These are phyloP conservation scores for Campopleginae sp. DNA, from an alignment of 2,888 invertebrate species.

Conservation along the genomic window DNA sequence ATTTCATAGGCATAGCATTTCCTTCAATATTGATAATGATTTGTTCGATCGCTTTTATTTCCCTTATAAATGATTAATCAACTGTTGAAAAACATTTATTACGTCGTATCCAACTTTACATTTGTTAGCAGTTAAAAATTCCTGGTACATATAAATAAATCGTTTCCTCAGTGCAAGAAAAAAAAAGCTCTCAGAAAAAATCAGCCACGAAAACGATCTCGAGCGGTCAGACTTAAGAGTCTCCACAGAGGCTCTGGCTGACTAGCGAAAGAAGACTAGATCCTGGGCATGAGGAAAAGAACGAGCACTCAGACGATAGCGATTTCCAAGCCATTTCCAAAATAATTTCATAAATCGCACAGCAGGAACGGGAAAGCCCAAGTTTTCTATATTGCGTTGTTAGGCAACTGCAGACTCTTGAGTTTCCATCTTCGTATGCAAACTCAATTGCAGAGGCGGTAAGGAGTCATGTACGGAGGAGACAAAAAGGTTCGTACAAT, in stretches of 20 bases:
- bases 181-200: background rate
- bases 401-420: background rate
- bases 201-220: background rate
- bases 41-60: too few relatives aligned
- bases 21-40: too few relatives aligned
- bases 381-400: conserved; percentile 17
- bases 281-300: background rate
- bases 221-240: background rate
- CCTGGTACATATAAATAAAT: too few relatives aligned
- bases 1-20: too few relatives aligned
- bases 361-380: background rate
- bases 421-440: conserved; percentile 26
- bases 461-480: conserved; percentile 12
- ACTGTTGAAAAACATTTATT: too few relatives aligned
- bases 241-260: background rate
- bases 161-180: too few relatives aligned
- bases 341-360: too few relatives aligned
- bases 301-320: background rate
- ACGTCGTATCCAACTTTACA: too few relatives aligned
- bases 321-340: background rate
- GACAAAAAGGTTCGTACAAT: conserved; percentile 63
- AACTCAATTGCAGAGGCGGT: conserved; percentile 35
- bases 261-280: background rate
- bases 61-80: too few relatives aligned
- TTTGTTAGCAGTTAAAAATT: too few relatives aligned